Evolutionary conservation across 2,797 vertebrate genomes (phyloP).

Genomic region (Phrynocephalus vlangalii): DNA sequence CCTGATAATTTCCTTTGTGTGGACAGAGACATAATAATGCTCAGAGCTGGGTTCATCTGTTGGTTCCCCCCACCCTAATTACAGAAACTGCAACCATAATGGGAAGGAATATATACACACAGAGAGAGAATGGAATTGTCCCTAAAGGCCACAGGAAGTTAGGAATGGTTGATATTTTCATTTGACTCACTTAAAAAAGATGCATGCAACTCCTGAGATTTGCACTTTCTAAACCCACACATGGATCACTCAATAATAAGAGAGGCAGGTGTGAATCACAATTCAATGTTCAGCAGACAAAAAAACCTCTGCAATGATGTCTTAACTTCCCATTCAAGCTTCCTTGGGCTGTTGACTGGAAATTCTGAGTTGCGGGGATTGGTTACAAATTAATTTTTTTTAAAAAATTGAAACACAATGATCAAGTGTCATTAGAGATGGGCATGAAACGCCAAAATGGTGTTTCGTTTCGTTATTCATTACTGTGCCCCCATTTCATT

Average conservation of each 20-base stretch:
- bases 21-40: constrained; percentile 32
- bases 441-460: no score
- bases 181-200: background rate
- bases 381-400: no score
- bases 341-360: no score
- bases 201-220: background rate
- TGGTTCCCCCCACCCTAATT: background rate
- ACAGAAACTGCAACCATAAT: background rate
- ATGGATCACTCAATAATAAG: background rate
- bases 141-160: background rate
- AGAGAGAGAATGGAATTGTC: background rate
- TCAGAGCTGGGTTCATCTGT: background rate
- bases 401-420: no score
- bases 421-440: no score
- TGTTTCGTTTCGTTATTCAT: no score
- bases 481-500: no score
- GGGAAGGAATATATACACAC: background rate
- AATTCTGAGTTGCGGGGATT: no score
- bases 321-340: no score
- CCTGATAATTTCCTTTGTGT: constrained; percentile 36
- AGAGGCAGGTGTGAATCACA: background rate
- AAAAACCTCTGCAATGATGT: no score
- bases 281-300: background rate
- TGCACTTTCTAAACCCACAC: background rate
- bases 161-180: background rate